Conservation (phyloP, 2,113 vertebrate genomes). For the Petrocephalus zakoni region DNA sequence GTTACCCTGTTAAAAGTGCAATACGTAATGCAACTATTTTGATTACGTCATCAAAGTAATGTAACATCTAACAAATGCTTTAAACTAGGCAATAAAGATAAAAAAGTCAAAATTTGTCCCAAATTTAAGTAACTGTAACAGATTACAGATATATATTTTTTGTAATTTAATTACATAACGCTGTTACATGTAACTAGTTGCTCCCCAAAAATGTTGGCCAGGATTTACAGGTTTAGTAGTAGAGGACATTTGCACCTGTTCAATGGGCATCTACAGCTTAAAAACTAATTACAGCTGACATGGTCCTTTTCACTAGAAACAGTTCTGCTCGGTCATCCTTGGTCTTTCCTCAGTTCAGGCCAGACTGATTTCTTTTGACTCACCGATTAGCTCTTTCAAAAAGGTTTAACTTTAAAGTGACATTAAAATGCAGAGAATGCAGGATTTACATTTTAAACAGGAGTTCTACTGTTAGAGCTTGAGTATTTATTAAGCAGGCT, state of each 20-base stretch:
- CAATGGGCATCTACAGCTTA: background rate
- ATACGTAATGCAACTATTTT: background rate
- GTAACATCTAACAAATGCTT: background rate
- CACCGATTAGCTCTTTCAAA: background rate
- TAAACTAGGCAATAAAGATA: background rate
- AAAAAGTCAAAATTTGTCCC: background rate
- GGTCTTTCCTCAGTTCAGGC: background rate
- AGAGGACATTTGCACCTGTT: no score
- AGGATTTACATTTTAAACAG: background rate
- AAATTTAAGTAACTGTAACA: background rate
- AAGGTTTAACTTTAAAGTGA: background rate
- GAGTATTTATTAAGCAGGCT: background rate
- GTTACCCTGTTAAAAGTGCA: background rate
- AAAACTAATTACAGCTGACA: background rate
- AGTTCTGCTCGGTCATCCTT: background rate
- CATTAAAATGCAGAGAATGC: background rate
- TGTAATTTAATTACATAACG: no score
- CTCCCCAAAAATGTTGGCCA: no score
- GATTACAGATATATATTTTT: background rate
- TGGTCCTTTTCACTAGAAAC: background rate
- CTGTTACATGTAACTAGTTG: no score
- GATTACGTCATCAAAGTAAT: background rate
- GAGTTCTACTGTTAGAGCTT: background rate
- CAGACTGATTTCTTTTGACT: background rate
- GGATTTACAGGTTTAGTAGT: no score